Evolutionary conservation across 1,140 invertebrate species (phyloP), one percentile per base, ranked within the genome.

Genomic region (Bombus cullumanus): DNA sequence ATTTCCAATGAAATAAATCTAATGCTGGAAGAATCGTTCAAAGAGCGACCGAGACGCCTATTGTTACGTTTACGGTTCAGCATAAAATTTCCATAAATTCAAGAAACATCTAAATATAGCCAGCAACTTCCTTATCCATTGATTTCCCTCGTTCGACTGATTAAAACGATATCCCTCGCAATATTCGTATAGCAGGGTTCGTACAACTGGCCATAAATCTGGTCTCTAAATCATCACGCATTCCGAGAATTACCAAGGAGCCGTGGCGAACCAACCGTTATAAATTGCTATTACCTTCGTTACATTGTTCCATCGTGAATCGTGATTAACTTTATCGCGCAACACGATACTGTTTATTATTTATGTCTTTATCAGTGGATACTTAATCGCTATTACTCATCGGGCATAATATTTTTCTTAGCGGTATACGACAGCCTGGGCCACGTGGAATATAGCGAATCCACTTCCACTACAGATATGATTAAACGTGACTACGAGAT

Each of bases 191-290:
- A 25, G 9, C 22, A 18, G 5, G 8, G 15, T n/a, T 53, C 47
- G 12, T 12, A 9, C 34, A 74, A 47, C 22, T 41, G 41, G 73
- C 47, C 25, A 28, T 57, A 72, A 72, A 72, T 72, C 28, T 9
- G 5, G 13, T 13, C 69, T 43, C 43, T 75, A 75, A 75, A 75
- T 75, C 47, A 75, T 75, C 13, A 57, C 47, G n/a, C 47, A 75
- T 75, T 75, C 25, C 73, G 22, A 57, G 73, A 34, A 72, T 72
- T 72, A n/a, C 69, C 69, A 72, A 72, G 69, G 69, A 72, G 13
- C 25, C 37, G 39, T 8, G 12, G 39, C 39, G 28, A 15, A 15
- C 69, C 25, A 8, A 37, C 28, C 69, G 69, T 72, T 75, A 41
- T 75, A 75, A 75, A 75, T 75, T 75, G 53, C 47, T 47, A 75